Evolutionary conservation across 2,113 vertebrate species (phyloP), one percentile per base, ranked within the genome.

Genomic region (Colistium nudipinnis): DNA sequence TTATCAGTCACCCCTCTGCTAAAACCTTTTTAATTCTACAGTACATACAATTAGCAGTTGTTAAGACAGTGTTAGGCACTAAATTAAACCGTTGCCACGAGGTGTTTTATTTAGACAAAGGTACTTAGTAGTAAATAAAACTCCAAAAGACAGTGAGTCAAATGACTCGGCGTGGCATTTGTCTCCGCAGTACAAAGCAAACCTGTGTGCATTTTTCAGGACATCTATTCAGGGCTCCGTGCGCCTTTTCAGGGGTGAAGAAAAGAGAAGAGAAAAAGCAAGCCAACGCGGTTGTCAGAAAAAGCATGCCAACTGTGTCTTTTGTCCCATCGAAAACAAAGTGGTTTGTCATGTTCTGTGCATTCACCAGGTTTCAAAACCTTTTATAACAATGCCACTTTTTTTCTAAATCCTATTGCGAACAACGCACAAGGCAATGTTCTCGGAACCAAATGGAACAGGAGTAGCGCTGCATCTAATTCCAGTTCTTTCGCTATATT

Each of bases 401-500:
- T n/a, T n/a, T n/a, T n/a, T 89, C 85, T 88, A 81, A 91, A 88
- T 88, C 85, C 84, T 80, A 86, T 90, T 92, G 90, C 90, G 71
- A 65, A 80, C 74, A 65, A 80, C 74, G 78, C 88, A 90, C 51
- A 57, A 86, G 73, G 31, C 76, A 31, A 59, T 88, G 62, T 75
- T 90, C 85, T 89, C 64, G 12, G 30, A 67, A 83, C 81, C 79
- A 81, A 89, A 51, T 57, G 69, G 61, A 61, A 75, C 85, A 82
- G 48, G 62, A 86, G 88, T 85, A 80, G 85, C 84, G 47, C 88
- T 80, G 84, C 88, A 90, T 94, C 90, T 92, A 91, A 95, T 85
- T 94, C 87, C 89, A 93, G 92, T 91, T 87, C 84, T 87, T 85
- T 89, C 92, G 90, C 81, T 91, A 70, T 88, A 88, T 92, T 92